A percentile compares a stretch with the other conserved stretches of the same genome.
These are phyloP conservation scores for Aradus depressus DNA, from an alignment of 2,888 invertebrate species.

Conservation along the genomic window DNA sequence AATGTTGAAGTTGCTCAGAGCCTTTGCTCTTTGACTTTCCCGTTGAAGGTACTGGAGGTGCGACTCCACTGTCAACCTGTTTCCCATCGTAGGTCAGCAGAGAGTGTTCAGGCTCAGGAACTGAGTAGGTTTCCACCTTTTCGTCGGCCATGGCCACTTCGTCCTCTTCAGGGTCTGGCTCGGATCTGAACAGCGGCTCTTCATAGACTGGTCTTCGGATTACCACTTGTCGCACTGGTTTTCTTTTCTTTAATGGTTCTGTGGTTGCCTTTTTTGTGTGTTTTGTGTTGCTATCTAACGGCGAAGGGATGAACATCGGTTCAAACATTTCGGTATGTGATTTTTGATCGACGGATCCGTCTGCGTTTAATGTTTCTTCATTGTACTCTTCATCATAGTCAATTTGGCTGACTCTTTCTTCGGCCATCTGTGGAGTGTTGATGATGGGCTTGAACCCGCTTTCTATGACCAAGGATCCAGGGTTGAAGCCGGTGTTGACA, in stretches of 20 bases:
- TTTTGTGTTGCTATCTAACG: slow-evolving; percentile 46
- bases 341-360: slow-evolving; percentile 39
- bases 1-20: slow-evolving; percentile 41
- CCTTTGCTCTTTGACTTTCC: slow-evolving; percentile 9
- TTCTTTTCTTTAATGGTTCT: slow-evolving; percentile 26
- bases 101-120: slow-evolving; percentile 42
- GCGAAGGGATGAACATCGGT: slow-evolving; percentile 72
- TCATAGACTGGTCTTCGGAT: slow-evolving; percentile 26
- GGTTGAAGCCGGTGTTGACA: slow-evolving; percentile 49
- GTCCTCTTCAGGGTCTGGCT: slow-evolving; percentile 37
- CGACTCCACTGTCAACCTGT: slow-evolving; percentile 52
- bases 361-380: slow-evolving; percentile 33
- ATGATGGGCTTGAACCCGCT: slow-evolving; percentile 74
- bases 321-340: slow-evolving; percentile 51
- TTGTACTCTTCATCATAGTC: slow-evolving; percentile 43
- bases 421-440: slow-evolving; percentile 42
- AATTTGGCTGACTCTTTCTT: slow-evolving; percentile 42
- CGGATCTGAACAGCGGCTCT: slow-evolving; percentile 24
- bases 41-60: slow-evolving; percentile 20
- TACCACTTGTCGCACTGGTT: slow-evolving; percentile 26
- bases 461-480: slow-evolving; percentile 68
- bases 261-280: slow-evolving; percentile 33
- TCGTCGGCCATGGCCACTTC: slow-evolving; percentile 61
- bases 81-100: slow-evolving; percentile 68
- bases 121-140: slow-evolving; percentile 57